These are phyloP conservation scores for Melolontha melolontha DNA, from an alignment of 2,888 invertebrate species.

Conservation along the genomic window DNA sequence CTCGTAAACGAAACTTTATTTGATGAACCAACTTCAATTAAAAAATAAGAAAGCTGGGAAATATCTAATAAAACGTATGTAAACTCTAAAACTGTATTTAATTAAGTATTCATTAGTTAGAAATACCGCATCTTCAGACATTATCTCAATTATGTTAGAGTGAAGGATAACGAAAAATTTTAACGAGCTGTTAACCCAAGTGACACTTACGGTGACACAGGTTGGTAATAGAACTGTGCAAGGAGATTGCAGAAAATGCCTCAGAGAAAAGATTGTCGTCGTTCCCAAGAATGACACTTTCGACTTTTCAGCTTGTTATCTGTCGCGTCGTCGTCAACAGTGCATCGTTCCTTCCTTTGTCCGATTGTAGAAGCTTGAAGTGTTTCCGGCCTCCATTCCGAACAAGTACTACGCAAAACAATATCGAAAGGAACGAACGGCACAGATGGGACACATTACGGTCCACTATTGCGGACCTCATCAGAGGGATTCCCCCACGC, in stretches of 20 bases:
- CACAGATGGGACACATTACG: slow-evolving; percentile 33
- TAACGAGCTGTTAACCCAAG: slow-evolving; percentile 44
- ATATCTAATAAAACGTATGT: no score
- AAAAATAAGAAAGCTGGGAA: no score
- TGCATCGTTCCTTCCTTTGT: slow-evolving; percentile 7
- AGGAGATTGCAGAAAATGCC: slow-evolving; percentile 8
- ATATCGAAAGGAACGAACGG: slow-evolving; percentile 33
- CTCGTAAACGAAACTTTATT: no score
- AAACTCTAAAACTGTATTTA: no score
- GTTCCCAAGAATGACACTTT: slow-evolving; percentile 31
- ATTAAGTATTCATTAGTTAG: slow-evolving; percentile 12
- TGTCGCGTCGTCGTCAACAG: slow-evolving; percentile 23
- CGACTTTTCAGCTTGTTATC: slow-evolving; percentile 37
- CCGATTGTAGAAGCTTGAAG: not conserved
- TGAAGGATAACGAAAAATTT: slow-evolving; percentile 44
- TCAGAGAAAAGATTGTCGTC: slow-evolving; percentile 31
- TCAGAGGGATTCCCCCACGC: slow-evolving; percentile 28
- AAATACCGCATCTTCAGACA: slow-evolving; percentile 11
- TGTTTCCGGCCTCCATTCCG: no score
- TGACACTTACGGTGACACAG: slow-evolving; percentile 22
- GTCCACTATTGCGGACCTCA: slow-evolving; percentile 35
- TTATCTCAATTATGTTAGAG: slow-evolving; percentile 26
- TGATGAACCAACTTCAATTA: no score
- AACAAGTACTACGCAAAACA: slow-evolving; percentile 25
- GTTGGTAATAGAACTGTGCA: slow-evolving; percentile 13